Evolutionary conservation across 2,797 vertebrate species (phyloP).

Genomic region (Falco novaeseelandiae): DNA sequence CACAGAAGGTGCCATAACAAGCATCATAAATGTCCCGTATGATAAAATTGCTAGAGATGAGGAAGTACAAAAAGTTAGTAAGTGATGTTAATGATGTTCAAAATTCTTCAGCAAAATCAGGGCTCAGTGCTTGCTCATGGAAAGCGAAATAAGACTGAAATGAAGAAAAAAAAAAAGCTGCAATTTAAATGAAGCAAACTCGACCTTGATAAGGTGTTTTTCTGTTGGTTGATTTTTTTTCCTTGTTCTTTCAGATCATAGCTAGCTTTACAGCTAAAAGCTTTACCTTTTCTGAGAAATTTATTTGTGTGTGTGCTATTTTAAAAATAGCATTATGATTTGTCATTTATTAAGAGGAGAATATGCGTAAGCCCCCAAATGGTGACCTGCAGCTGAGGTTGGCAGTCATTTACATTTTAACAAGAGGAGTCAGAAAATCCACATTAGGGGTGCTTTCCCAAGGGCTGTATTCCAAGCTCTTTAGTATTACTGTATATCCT

Average conservation of each 20-base stretch:
- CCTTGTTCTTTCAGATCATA: neutral
- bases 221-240: neutral
- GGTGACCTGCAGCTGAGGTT: neutral
- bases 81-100: neutral
- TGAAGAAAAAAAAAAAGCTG: neutral
- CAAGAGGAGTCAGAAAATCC: neutral
- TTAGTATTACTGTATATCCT: neutral
- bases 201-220: neutral
- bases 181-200: neutral
- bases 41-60: neutral
- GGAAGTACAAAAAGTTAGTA: neutral
- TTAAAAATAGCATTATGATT: neutral
- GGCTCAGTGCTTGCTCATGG: neutral
- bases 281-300: neutral
- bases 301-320: neutral
- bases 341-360: neutral
- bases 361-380: neutral
- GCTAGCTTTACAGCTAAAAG: neutral
- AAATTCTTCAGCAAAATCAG: neutral
- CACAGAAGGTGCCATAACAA: neutral
- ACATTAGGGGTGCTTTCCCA: neutral
- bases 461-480: neutral
- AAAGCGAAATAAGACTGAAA: neutral
- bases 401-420: neutral
- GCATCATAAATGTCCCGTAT: neutral